Evolutionary conservation across 2,888 invertebrate species (phyloP), one percentile per base, ranked within the genome.

Genomic region (Cryptus armator): DNA sequence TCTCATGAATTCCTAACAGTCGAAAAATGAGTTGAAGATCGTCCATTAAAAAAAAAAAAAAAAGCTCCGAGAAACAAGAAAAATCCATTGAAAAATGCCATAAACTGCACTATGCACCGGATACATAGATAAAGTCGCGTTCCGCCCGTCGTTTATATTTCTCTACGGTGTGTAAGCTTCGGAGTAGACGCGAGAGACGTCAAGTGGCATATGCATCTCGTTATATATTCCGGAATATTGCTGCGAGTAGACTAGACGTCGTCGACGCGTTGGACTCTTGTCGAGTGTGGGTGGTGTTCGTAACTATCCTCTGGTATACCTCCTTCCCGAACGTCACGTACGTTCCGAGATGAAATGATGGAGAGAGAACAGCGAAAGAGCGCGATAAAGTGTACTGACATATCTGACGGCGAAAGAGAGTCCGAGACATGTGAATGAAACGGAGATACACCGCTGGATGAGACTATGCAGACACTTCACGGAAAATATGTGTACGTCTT

Each of bases 201-300:
- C 79, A 48, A 67, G 59, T 59, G 67, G 67, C 72, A 67, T 67
- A 56, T 72, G 72, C 72, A 67, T 68, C 59, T 59, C 66, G 56
- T 68, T 68, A 74, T 44, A 32, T 37, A 68, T 66, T 37, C 67
- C 46, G 66, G 66, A n/a, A 56, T 12, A 53, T 71, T 51, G 71
- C 37, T 2, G 71, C 37, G 56, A 56, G 56, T 43, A 71, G 43
- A 43, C 56, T 43, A 32, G 53, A 53, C 70, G 70, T 46, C 68
- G 68, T 62, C 56, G 56, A 2, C 56, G 56, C 9, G 16, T 16
- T 19, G 24, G 16, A 10, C 19, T 12, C 37, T 5, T 7, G 16
- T 56, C 56, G 56, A 56, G 56, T 19, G 56, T 19, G 56, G 56
- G 24, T 56, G 56, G 37, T 24, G 56, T 56, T 24, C 1, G 19